Evolutionary conservation across 2,888 invertebrate species (phyloP).

Genomic region (Odontomyia ornata): DNA sequence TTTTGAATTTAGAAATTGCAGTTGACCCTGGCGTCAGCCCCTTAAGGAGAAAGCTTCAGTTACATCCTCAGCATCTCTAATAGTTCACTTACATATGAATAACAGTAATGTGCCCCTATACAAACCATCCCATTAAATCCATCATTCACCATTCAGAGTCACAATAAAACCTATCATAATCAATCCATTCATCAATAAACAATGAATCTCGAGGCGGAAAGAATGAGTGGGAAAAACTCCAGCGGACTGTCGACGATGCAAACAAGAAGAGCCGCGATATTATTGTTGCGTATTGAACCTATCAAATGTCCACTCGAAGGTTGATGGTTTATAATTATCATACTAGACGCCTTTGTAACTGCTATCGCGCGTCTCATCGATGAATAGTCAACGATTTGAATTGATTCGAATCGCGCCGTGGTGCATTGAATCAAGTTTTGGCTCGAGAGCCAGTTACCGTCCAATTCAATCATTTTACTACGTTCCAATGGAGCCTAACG

Average conservation of each 20-base stretch:
- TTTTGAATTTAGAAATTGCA: too few species aligned
- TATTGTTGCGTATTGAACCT: constrained; percentile 31
- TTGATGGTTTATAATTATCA: constrained; percentile 42
- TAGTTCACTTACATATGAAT: not conserved
- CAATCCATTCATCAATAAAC: constrained; percentile 34
- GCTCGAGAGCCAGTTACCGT: constrained; percentile 29
- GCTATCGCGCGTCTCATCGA: constrained; percentile 16
- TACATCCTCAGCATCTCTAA: not conserved
- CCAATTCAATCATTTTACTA: constrained; percentile 37
- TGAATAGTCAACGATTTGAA: constrained; percentile 35
- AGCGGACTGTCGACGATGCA: not conserved
- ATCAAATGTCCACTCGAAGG: constrained; percentile 41
- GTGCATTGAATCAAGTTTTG: not conserved
- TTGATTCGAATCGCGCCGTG: constrained; percentile 6
- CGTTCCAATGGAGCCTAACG: constrained; percentile 21
- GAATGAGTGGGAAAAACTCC: constrained; percentile 33
- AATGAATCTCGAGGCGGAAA: not conserved
- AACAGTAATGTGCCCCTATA: not conserved
- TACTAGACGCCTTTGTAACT: constrained; percentile 30
- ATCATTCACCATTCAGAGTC: not conserved
- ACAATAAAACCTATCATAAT: constrained; percentile 35
- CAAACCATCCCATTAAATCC: not conserved
- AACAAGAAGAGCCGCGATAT: constrained; percentile 11
- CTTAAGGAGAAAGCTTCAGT: too few species aligned
- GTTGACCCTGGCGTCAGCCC: too few species aligned